These are phyloP conservation scores for Adrianichthys oophorus DNA, from an alignment of 2,797 vertebrate genomes.

Conservation along the genomic window DNA sequence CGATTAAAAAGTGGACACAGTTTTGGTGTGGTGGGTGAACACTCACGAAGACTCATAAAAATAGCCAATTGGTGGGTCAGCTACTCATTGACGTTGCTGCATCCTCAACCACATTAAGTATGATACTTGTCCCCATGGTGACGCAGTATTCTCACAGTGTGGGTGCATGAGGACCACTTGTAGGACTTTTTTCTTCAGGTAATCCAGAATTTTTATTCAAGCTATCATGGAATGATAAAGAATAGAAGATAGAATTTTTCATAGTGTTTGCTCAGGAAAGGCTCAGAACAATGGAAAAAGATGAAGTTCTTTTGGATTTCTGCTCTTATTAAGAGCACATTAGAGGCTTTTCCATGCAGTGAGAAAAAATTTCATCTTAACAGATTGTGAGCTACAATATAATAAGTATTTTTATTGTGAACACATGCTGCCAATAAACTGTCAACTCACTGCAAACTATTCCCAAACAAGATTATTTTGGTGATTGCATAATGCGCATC, in stretches of 20 bases:
- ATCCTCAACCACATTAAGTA: slow-evolving; percentile 22
- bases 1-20: slow-evolving; percentile 1
- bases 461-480: too few relatives aligned
- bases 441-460: background rate
- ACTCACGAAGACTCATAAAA: slow-evolving; percentile 28
- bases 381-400: too few relatives aligned
- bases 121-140: slow-evolving; percentile 39
- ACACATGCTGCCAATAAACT: too few relatives aligned
- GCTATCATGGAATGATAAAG: slow-evolving; percentile 4
- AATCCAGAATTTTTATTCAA: slow-evolving; percentile 32
- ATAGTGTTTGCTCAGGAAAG: too few relatives aligned
- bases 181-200: slow-evolving; percentile 52
- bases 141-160: slow-evolving; percentile 41
- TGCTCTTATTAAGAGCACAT: too few relatives aligned
- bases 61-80: slow-evolving; percentile 11
- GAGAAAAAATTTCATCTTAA: too few relatives aligned
- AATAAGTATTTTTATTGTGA: too few relatives aligned
- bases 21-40: slow-evolving; percentile 15
- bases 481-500: too few relatives aligned
- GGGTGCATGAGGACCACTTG: slow-evolving; percentile 42
- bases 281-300: too few relatives aligned
- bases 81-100: slow-evolving; percentile 20
- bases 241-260: background rate
- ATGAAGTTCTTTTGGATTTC: too few relatives aligned
- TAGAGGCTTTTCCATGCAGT: too few relatives aligned